Evolutionary conservation across 1,140 invertebrate genomes (phyloP), one percentile per base, ranked within the genome.

Genomic region (Drosophila simulans): DNA sequence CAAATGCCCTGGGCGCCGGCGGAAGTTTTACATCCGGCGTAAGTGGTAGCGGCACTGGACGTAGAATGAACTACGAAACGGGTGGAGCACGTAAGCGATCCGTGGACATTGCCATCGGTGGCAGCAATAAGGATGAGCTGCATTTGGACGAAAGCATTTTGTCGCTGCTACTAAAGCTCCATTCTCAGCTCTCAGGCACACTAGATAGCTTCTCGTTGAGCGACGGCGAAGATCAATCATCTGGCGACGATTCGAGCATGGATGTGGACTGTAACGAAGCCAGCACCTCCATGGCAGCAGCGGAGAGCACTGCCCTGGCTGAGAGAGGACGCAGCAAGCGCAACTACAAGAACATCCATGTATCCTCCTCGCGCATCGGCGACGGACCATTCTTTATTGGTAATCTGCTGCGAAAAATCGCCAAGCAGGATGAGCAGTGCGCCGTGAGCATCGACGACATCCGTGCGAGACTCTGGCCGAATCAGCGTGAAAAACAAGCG

Each of bases 91-190:
- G 91, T 4, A 92, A 92, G 20, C 86, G 91, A 0, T 74, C 90
- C 8, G 90, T 92, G 7, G 91, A 92, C 55, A 89, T 91, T 51
- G 85, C 80, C 55, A 84, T 92, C 34, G 81, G 81, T 22, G 77
- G 81, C 22, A 60, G 53, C 48, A 90, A 92, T 27, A 93, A 94
- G 48, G 94, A 94, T 13, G 93, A 94, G 49, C 93, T 96, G 0
- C 93, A 95, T 58, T 94, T 97, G 15, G 97, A 97, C 78, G 98
- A 99, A 92, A 98, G 97, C 64, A 97, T 99, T 54, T 95, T 99
- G 70, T 98, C 97, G 0, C 93, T 99, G 39, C 93, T 99, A 22
- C 93, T 99, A 10, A 98, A 98, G 92, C 93, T 99, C n/a, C 98
- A 99, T 92, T 97, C 97, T 0, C 97, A 98, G 91, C 93, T 99